Evolutionary conservation across 2,797 vertebrate species (phyloP), one percentile per base, ranked within the genome.

Genomic region (Octomys mimax): DNA sequence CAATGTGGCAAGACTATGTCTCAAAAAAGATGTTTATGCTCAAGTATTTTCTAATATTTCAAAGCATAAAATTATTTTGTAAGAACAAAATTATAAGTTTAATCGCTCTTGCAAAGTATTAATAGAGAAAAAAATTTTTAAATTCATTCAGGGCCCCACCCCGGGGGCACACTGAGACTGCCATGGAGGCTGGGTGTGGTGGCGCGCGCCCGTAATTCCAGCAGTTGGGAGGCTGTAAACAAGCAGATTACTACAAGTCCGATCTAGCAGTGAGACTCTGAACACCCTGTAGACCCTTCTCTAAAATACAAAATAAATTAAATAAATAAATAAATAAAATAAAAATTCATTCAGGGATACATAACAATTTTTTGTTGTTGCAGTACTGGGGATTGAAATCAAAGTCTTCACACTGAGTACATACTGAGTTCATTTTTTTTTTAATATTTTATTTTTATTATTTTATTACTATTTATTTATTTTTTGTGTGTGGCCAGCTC

Each of bases 31-130:
- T 19, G 4, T 78, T 68, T 79, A 2, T 26, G n/a, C 59, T 78
- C 62, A 49, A 62, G 31, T 91, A 5, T 91, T 92, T 66, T 88
- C 49, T 90, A 86, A n/a, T 94, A 73, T 54, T 91, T 93, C 61
- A 92, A 89, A 95, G 24, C 2, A 13, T 73, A 52, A 42, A 42
- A 1, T 71, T 66, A 13, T 18, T 18, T 18, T 77, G 16, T 89
- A 85, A 78, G 11, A 59, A 78, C 57, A 87, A 81, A 82, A 81
- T 54, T 18, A 87, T 36, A 92, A 94, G 36, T 87, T 7, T 82
- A 79, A 91, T 28, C 83, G 19, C 14, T 84, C 14, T 93, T 87
- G 7, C 57, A 87, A 81, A 83, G 18, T 81, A 77, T 91, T 78
- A 42, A 26, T 87, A n/a, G 39, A 75, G 73, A 77, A 78, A 62